Evolutionary conservation across 2,797 vertebrate species (phyloP).

Genomic region (Periophthalmus magnuspinnatus): DNA sequence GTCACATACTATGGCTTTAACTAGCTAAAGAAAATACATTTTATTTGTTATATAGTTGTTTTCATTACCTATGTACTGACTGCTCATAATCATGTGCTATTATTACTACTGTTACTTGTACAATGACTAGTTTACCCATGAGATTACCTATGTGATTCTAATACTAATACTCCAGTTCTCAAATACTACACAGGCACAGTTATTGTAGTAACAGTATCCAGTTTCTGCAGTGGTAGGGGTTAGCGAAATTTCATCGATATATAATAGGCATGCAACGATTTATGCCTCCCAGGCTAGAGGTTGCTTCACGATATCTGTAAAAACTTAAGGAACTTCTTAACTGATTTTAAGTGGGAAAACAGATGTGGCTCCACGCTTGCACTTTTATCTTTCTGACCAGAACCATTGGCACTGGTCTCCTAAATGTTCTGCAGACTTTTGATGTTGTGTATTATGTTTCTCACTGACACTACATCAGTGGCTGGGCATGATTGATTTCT

Average conservation of each 20-base stretch:
- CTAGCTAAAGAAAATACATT: no score
- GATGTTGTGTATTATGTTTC: slow-evolving; percentile 5
- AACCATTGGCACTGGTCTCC: background rate
- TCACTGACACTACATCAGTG: slow-evolving; percentile 17
- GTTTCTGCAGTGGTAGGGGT: background rate
- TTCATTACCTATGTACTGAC: no score
- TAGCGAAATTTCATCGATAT: slow-evolving; percentile 48
- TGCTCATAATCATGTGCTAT: no score
- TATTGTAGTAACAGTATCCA: background rate
- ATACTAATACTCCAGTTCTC: background rate
- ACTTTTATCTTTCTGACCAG: slow-evolving; percentile 12
- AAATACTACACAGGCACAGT: background rate
- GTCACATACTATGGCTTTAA: no score
- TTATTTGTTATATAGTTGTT: no score
- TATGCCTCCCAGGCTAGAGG: slow-evolving; percentile 62
- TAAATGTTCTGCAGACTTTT: slow-evolving; percentile 7
- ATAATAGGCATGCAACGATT: slow-evolving; percentile 64
- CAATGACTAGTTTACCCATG: background rate
- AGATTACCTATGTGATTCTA: background rate
- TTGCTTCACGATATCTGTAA: slow-evolving; percentile 55
- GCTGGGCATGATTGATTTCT: slow-evolving; percentile 27
- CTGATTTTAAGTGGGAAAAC: slow-evolving; percentile 73
- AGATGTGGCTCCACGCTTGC: slow-evolving; percentile 55
- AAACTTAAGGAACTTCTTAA: slow-evolving; percentile 62
- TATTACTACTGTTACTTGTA: no score